Percentiles rank a stretch among this genome's conserved stretches.
These are phyloP conservation scores for Papilio dardanus DNA, from an alignment of 1,140 invertebrate species.

Conservation along the genomic window DNA sequence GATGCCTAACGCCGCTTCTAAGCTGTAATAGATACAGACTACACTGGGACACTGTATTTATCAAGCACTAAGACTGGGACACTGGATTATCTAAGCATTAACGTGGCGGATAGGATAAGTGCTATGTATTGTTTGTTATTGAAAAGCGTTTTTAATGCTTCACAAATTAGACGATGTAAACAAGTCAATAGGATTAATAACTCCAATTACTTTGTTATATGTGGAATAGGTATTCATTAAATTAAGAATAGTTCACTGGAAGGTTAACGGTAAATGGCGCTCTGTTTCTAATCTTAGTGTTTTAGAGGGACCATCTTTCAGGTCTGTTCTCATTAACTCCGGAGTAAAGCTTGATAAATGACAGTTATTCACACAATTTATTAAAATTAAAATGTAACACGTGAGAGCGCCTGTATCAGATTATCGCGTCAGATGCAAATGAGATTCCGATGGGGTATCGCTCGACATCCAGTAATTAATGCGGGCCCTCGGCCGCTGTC, in stretches of 20 bases:
- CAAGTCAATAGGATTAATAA: not conserved
- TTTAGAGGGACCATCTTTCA: not conserved
- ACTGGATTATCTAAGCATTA: conserved; percentile 12
- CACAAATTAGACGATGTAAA: not conserved
- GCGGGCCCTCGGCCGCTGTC: conserved; percentile 63
- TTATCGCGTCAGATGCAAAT: conserved; percentile 57
- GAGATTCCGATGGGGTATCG: conserved; percentile 54
- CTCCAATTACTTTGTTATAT: too few species aligned
- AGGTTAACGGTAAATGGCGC: too few species aligned
- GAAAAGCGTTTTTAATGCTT: not conserved
- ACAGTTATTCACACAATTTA: not conserved
- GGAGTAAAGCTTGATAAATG: not conserved
- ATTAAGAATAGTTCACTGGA: too few species aligned
- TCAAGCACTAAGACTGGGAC: not conserved
- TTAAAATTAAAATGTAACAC: conserved; percentile 25
- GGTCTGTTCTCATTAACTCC: not conserved
- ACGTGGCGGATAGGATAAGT: not conserved
- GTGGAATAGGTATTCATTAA: too few species aligned
- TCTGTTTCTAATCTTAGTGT: too few species aligned
- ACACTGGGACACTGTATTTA: conserved; percentile 10
- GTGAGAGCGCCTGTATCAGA: conserved; percentile 38
- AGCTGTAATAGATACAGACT: conserved; percentile 28
- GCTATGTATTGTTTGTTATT: conserved; percentile 8
- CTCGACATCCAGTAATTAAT: conserved; percentile 74
- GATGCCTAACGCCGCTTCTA: not conserved